These are phyloP conservation scores for Atopsyche davidsoni DNA, from an alignment of 1,140 invertebrate genomes.

Conservation along the genomic window DNA sequence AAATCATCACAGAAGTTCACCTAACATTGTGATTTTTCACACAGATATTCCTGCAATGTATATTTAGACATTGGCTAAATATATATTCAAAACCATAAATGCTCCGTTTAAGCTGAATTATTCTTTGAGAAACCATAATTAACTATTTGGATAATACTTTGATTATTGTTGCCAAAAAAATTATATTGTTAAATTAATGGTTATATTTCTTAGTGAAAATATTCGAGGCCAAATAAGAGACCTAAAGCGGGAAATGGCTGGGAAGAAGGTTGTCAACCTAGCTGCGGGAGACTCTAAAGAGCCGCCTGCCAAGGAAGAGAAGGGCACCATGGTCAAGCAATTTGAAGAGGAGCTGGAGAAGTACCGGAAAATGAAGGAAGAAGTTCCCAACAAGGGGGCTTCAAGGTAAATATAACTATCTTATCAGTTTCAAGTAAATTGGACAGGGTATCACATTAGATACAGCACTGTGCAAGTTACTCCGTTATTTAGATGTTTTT, in stretches of 20 bases:
- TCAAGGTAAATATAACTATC: conserved; percentile 50
- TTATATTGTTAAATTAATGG: background rate
- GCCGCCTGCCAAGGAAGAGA: conserved; percentile 5
- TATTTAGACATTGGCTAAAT: too few species aligned
- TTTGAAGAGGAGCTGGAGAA: conserved; percentile 72
- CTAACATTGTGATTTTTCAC: too few species aligned
- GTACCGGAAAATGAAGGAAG: conserved; percentile 63
- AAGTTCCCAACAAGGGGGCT: conserved; percentile 64
- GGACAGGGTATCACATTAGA: too few species aligned
- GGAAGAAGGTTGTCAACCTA: conserved; percentile 10
- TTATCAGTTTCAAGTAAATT: too few species aligned
- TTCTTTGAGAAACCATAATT: background rate
- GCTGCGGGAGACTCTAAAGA: conserved; percentile 2
- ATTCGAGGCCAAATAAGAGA: conserved; percentile 70
- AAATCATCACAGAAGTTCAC: too few species aligned
- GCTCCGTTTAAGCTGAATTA: conserved; percentile 5
- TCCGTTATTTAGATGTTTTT: too few species aligned
- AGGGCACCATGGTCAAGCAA: conserved; percentile 61
- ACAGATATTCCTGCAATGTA: too few species aligned
- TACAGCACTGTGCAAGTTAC: too few species aligned
- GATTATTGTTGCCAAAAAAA: background rate
- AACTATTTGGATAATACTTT: too few species aligned
- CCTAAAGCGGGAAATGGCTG: conserved; percentile 61
- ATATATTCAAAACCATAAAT: background rate
- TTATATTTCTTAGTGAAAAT: conserved; percentile 54